These are phyloP conservation scores for Muntiacus reevesi DNA, from an alignment of 2,113 vertebrate species.

Conservation along the genomic window DNA sequence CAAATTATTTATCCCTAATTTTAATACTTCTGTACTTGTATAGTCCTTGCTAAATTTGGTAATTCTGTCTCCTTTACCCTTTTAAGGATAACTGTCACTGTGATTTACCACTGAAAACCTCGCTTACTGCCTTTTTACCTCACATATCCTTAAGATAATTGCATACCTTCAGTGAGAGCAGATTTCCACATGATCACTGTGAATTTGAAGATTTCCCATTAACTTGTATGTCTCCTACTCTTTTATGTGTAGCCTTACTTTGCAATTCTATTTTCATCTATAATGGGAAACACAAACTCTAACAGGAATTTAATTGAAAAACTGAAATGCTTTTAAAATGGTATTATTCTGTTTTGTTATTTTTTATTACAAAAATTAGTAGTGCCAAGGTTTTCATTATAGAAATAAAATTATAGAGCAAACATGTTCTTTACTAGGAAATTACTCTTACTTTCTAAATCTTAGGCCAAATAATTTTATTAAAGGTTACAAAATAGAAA, in stretches of 20 bases:
- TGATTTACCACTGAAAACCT: not conserved
- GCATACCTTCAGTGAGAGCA: not conserved
- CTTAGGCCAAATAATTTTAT: not conserved
- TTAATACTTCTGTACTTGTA: not conserved
- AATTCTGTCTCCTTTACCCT: not conserved
- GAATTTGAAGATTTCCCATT: not conserved
- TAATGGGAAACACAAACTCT: not conserved
- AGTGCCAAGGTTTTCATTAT: conserved; percentile 20
- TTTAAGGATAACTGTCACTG: not conserved
- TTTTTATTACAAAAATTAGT: conserved; percentile 22
- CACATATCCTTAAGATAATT: not conserved
- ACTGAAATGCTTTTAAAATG: not conserved
- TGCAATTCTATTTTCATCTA: not conserved
- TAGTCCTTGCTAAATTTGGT: not conserved
- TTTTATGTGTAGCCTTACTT: not conserved
- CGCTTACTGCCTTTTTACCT: not conserved
- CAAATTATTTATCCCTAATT: not conserved
- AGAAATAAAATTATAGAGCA: conserved; percentile 14
- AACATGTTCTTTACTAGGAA: conserved; percentile 8
- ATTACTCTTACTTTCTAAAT: not conserved
- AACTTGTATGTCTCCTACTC: not conserved
- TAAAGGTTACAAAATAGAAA: not conserved
- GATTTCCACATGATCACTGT: not conserved
- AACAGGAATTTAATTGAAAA: not conserved
- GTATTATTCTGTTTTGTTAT: not conserved